phyloP scores from a whole-genome alignment of 2,113 vertebrate genomes.

The Melanotaenia duboulayi region DNA sequence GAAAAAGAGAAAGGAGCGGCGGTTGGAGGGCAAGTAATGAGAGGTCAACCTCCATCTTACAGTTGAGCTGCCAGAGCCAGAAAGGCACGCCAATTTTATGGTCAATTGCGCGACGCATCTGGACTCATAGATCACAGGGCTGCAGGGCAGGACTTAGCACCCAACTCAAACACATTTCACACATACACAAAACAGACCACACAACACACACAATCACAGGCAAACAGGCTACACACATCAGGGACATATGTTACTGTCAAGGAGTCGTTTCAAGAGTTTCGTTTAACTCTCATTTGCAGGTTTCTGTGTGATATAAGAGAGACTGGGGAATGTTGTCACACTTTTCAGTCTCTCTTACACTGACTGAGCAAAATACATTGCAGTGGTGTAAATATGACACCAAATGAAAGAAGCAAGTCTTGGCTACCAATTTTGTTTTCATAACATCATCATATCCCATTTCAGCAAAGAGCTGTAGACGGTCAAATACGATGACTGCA shows the following conservation, averaged over 20 bases:
- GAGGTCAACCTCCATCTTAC: conserved; percentile 86
- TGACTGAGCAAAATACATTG: no score
- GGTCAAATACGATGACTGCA: background rate
- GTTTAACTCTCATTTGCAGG: background rate
- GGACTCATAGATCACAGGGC: conserved; percentile 90
- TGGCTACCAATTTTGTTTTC: background rate
- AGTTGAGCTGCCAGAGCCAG: conserved; percentile 85
- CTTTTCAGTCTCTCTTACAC: background rate
- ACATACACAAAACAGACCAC: conserved; percentile 58
- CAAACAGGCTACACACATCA: conserved; percentile 8
- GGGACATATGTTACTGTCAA: background rate
- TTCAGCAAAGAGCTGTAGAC: background rate
- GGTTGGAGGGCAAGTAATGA: conserved; percentile 79
- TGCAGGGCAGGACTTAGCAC: conserved; percentile 83
- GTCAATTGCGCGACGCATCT: conserved; percentile 97
- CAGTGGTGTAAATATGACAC: no score
- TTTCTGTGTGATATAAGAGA: background rate
- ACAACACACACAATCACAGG: conserved; percentile 53
- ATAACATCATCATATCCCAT: background rate
- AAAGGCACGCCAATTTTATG: conserved; percentile 94
- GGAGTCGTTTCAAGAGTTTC: background rate
- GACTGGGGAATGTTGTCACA: background rate
- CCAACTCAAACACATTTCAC: conserved; percentile 79
- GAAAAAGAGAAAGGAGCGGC: conserved; percentile 30
- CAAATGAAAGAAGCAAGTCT: no score